Evolutionary conservation across 2,888 invertebrate species (phyloP), one percentile per base, ranked within the genome.

Genomic region (Apamea epomidion): DNA sequence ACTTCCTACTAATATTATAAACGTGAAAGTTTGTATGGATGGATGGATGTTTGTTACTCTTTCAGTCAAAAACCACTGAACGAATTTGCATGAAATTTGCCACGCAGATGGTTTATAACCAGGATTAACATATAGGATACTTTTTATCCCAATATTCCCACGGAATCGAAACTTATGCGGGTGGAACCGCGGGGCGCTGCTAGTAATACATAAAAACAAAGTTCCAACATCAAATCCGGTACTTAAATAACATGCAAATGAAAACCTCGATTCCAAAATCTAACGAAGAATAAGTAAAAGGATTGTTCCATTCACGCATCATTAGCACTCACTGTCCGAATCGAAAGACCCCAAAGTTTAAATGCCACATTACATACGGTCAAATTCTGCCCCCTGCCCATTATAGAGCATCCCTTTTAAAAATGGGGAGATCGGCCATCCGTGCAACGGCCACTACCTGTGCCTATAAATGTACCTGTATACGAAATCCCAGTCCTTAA

Each of bases 381-480:
- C 92, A 93, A 95, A 94, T 93, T 92, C 89, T 91, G 92, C 93
- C 93, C 93, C 87, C 90, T 91, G 91, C 92, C 92, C 87, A 91
- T 91, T 91, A 90, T 87, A 87, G 92, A 92, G 88, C 96, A 95
- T 96, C 96, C 97, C 96, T 81, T 87, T 92, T 92, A 87, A 89
- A 93, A 94, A 93, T 93, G 89, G 97, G 97, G 97, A 93, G 95
- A 92, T 91, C 96, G 94, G 89, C 96, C 95, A 96, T 95, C 95
- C 97, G 94, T 96, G 93, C 94, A 90, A 93, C 92, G 93, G 90
- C 90, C 93, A 92, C 95, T 95, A 95, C 96, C 95, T 96, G 95
- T 82, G 81, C 88, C 92, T 92, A 91, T 88, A 88, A 84, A 79
- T 64, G 74, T 90, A 87, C 90, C 89, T 89, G 88, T 89, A 93